These are phyloP conservation scores for Centropus unirufus DNA, from an alignment of 2,113 vertebrate genomes.

Conservation along the genomic window DNA sequence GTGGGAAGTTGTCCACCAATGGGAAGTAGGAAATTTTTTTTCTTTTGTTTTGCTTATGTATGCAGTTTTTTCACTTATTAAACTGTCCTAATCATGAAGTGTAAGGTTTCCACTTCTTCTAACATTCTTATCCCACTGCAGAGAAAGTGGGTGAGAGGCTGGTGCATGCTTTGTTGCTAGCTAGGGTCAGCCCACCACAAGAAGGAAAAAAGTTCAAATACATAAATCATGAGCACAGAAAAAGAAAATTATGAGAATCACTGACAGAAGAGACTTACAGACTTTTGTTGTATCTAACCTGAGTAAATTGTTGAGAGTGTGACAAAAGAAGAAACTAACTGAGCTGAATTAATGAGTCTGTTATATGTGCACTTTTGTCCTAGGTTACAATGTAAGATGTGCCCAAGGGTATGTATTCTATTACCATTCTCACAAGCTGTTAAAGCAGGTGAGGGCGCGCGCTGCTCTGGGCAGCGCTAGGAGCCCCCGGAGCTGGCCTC, in stretches of 20 bases:
- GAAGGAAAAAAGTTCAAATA: background rate
- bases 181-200: background rate
- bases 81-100: background rate
- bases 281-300: background rate
- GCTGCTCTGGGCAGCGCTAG: no score
- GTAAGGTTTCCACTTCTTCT: background rate
- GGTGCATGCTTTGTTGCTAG: background rate
- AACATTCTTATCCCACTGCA: background rate
- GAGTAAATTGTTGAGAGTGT: background rate
- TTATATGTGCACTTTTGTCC: background rate
- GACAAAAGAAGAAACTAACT: background rate
- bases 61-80: background rate
- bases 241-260: background rate
- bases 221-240: background rate
- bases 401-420: no score
- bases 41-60: no score
- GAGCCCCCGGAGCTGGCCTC: no score
- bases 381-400: no score
- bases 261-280: background rate
- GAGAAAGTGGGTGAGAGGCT: background rate
- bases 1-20: background rate
- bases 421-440: no score
- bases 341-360: background rate
- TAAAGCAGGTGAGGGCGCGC: no score
- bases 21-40: background rate